Evolutionary conservation across 2,888 invertebrate species (phyloP).

Genomic region (Chloroclystis v-ata): DNA sequence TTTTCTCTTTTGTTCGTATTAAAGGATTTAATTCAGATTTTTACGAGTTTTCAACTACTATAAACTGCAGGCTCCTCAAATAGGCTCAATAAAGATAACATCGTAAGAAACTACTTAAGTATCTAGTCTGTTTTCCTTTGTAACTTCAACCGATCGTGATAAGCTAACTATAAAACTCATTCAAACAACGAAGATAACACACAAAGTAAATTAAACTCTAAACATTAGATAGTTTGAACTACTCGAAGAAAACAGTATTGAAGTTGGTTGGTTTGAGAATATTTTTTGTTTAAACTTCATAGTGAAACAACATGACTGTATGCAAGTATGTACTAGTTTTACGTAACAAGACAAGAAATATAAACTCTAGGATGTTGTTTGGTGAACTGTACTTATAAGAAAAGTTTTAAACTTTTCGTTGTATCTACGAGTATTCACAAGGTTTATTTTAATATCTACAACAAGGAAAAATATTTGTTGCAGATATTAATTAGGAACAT

Average conservation of each 20-base stretch:
- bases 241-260: slow-evolving; percentile 55
- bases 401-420: too few species aligned
- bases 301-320: too few species aligned
- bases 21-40: not conserved
- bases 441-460: too few species aligned
- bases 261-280: slow-evolving; percentile 71
- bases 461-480: too few species aligned
- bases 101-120: slow-evolving; percentile 20
- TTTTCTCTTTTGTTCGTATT: not conserved
- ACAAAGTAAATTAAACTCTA: slow-evolving; percentile 47
- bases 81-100: slow-evolving; percentile 12
- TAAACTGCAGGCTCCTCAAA: not conserved
- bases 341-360: too few species aligned
- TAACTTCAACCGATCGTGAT: slow-evolving; percentile 43
- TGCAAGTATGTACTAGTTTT: too few species aligned
- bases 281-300: too few species aligned
- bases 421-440: too few species aligned
- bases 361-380: too few species aligned
- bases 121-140: slow-evolving; percentile 24
- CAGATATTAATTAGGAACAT: too few species aligned
- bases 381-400: too few species aligned
- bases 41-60: not conserved
- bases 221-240: slow-evolving; percentile 13
- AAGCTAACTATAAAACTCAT: slow-evolving; percentile 40
- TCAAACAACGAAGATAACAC: slow-evolving; percentile 38